phyloP scores from a whole-genome alignment of 1,140 invertebrate species.

The Euglossa dilemma region DNA sequence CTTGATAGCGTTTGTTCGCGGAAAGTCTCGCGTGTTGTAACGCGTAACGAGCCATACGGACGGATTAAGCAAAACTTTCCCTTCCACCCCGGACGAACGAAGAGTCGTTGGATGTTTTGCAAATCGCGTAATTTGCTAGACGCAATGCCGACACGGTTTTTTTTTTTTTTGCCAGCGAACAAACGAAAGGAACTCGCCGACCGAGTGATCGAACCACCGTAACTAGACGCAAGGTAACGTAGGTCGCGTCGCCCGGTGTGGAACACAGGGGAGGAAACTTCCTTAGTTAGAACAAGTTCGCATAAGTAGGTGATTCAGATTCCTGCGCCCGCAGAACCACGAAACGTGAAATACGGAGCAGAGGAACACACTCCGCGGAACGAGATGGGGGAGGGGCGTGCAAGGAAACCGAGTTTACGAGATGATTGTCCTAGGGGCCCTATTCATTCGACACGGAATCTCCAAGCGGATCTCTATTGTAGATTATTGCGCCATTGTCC shows the following conservation, averaged over 20 bases:
- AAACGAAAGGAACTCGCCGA: not conserved
- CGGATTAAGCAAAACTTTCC: not conserved
- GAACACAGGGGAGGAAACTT: conserved; percentile 24
- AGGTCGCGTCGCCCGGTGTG: conserved; percentile 14
- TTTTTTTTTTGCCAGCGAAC: not conserved
- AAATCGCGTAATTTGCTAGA: not conserved
- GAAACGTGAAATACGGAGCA: conserved; percentile 61
- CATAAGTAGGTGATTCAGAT: conserved; percentile 62
- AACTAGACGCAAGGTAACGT: not conserved
- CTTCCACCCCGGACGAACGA: not conserved
- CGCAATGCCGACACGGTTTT: not conserved
- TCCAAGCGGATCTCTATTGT: conserved; percentile 75
- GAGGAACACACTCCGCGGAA: conserved; percentile 40
- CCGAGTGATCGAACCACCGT: conserved; percentile 1
- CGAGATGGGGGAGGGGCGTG: conserved; percentile 43
- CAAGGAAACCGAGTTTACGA: conserved; percentile 74
- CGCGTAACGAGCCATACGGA: not conserved
- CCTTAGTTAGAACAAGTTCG: conserved; percentile 50
- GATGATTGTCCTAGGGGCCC: conserved; percentile 74
- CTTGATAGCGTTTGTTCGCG: not conserved
- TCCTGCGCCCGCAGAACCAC: conserved; percentile 38
- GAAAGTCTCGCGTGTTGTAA: conserved; percentile 19
- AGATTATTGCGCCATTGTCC: conserved; percentile 76
- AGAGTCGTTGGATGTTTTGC: not conserved
- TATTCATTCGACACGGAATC: conserved; percentile 74